Evolutionary conservation across 2,797 vertebrate species (phyloP).

Genomic region (Pseudocheirus occidentalis): DNA sequence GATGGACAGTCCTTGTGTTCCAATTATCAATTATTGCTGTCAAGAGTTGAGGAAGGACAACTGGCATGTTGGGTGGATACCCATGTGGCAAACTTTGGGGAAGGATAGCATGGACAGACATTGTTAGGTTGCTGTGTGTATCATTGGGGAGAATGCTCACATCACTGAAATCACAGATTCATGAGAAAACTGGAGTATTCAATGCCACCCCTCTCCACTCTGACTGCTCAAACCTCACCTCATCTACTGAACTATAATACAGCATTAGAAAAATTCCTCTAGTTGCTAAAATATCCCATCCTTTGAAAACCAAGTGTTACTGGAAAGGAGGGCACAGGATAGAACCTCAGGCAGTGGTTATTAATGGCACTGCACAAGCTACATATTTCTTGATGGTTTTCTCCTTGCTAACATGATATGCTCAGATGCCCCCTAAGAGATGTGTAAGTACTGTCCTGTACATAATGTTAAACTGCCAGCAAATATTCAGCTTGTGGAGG

Average conservation of each 20-base stretch:
- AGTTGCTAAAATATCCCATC: background rate
- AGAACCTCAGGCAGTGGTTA: background rate
- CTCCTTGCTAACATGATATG: conserved; percentile 33
- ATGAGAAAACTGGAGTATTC: background rate
- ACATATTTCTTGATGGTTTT: conserved; percentile 13
- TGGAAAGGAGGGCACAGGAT: rapidly evolving
- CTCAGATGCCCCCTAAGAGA: conserved; percentile 21
- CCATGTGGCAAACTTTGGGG: background rate
- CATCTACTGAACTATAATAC: background rate
- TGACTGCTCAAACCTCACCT: background rate
- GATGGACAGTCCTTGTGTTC: background rate
- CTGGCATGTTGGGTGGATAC: background rate
- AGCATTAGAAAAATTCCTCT: background rate
- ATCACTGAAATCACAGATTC: background rate
- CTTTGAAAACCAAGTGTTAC: background rate
- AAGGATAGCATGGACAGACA: background rate
- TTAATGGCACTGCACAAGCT: background rate
- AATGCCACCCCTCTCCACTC: background rate
- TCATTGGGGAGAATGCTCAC: background rate
- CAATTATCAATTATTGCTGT: background rate
- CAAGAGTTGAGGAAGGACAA: background rate
- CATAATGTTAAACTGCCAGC: conserved; percentile 8
- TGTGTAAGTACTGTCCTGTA: conserved; percentile 1
- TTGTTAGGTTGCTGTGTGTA: background rate
- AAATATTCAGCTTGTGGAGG: conserved; percentile 21